Percentiles rank a stretch among this genome's conserved stretches.
phyloP scores from a whole-genome alignment of 2,113 vertebrate species.

The Gobiocypris rarus region DNA sequence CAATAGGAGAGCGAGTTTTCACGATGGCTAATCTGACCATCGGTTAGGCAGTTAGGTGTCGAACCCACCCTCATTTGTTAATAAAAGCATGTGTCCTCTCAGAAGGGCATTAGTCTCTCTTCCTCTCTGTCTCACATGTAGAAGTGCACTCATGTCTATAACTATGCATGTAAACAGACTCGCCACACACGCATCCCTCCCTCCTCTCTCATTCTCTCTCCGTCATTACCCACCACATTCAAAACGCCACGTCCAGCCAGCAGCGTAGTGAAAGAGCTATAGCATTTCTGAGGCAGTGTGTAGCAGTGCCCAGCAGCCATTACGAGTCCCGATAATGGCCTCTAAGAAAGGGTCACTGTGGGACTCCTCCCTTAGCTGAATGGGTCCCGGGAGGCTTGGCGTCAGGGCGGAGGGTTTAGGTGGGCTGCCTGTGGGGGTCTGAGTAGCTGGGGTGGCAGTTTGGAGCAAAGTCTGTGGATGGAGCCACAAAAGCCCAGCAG shows the following conservation, averaged over 20 bases:
- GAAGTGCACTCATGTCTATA: not conserved
- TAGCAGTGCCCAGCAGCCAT: slow-evolving; percentile 58
- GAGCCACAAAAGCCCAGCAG: slow-evolving; percentile 62
- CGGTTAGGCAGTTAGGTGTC: slow-evolving; percentile 53
- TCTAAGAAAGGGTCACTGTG: slow-evolving; percentile 50
- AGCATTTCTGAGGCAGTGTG: slow-evolving; percentile 49
- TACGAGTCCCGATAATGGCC: slow-evolving; percentile 53
- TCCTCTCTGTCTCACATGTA: not conserved
- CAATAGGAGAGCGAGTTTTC: slow-evolving; percentile 37
- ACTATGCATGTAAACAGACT: slow-evolving; percentile 22
- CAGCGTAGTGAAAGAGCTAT: slow-evolving; percentile 41
- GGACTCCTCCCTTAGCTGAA: slow-evolving; percentile 43
- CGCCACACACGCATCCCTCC: not conserved
- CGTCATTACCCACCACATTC: slow-evolving; percentile 56
- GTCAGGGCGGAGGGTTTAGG: slow-evolving; percentile 51
- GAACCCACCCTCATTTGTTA: slow-evolving; percentile 60
- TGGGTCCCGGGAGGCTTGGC: slow-evolving; percentile 39
- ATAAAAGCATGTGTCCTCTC: slow-evolving; percentile 53
- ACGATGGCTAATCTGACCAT: slow-evolving; percentile 47
- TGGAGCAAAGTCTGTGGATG: slow-evolving; percentile 48
- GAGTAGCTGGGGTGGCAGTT: slow-evolving; percentile 49
- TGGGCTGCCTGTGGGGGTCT: slow-evolving; percentile 47
- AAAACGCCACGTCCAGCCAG: slow-evolving; percentile 48
- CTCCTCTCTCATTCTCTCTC: slow-evolving; percentile 42
- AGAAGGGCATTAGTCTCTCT: slow-evolving; percentile 19